Conservation (phyloP, 2,113 vertebrate genomes). For the Anthoscopus minutus region DNA sequence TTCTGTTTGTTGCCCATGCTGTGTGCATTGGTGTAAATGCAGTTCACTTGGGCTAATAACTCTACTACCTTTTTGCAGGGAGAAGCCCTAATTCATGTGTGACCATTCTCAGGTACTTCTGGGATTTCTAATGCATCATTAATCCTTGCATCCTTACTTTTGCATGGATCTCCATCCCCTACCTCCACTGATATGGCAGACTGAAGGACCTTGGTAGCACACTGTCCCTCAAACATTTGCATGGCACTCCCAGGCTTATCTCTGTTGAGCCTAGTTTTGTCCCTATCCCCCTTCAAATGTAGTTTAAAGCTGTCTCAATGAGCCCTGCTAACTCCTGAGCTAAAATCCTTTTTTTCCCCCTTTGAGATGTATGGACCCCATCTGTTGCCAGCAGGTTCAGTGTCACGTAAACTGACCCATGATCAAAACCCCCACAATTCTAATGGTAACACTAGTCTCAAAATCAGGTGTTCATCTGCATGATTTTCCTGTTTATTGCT, state of each 20-base stretch:
- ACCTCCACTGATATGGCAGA: background rate
- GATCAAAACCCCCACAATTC: background rate
- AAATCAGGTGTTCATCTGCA: background rate
- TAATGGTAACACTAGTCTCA: background rate
- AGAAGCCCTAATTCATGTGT: background rate
- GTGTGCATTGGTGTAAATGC: background rate
- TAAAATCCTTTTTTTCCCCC: background rate
- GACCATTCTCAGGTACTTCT: background rate
- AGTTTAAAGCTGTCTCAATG: background rate
- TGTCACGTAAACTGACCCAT: background rate
- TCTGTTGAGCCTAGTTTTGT: background rate
- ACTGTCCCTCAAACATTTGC: background rate
- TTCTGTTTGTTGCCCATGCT: background rate
- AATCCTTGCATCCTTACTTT: background rate
- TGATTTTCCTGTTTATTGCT: background rate
- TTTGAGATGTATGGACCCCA: background rate
- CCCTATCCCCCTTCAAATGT: background rate
- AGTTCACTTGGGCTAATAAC: background rate
- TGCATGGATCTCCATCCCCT: background rate
- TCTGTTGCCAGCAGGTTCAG: background rate
- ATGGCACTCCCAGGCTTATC: background rate
- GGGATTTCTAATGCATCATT: background rate
- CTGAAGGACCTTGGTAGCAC: background rate
- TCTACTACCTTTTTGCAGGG: background rate
- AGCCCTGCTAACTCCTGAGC: background rate